Percentiles rank a stretch among this genome's conserved stretches.
Conservation (phyloP, 2,797 vertebrate species). For the Gymnothorax reevesii region DNA sequence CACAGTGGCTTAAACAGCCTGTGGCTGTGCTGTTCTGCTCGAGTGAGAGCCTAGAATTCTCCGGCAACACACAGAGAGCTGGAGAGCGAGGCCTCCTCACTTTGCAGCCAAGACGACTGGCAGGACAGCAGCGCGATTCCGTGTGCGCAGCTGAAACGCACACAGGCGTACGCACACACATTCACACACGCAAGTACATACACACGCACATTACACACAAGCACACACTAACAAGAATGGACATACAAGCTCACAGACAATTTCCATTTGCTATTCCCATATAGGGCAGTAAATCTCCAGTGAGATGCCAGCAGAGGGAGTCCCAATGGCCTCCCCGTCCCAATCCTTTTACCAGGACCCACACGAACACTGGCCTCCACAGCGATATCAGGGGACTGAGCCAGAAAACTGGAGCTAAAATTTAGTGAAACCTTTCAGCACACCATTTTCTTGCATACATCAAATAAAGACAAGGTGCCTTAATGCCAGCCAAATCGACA, state of each 20-base stretch:
- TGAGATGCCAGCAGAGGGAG: slow-evolving; percentile 63
- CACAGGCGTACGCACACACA: slow-evolving; percentile 38
- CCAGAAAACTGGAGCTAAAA: neutral
- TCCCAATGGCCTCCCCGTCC: slow-evolving; percentile 61
- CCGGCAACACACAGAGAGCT: slow-evolving; percentile 30
- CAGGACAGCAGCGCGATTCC: slow-evolving; percentile 21
- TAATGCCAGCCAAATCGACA: neutral
- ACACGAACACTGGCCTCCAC: slow-evolving; percentile 3
- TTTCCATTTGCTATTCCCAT: slow-evolving; percentile 58
- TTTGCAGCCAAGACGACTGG: slow-evolving; percentile 28
- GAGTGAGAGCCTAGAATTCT: slow-evolving; percentile 50
- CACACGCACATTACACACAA: slow-evolving; percentile 26
- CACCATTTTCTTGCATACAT: neutral
- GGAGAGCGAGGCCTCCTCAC: slow-evolving; percentile 32
- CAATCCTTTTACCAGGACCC: slow-evolving; percentile 59
- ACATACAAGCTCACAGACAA: slow-evolving; percentile 39
- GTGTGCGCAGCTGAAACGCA: slow-evolving; percentile 51
- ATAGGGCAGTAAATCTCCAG: slow-evolving; percentile 71
- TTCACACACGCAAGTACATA: slow-evolving; percentile 46
- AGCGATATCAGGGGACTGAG: neutral
- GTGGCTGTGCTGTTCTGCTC: slow-evolving; percentile 43
- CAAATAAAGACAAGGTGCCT: neutral
- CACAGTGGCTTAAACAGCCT: slow-evolving; percentile 17
- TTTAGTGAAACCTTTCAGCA: neutral
- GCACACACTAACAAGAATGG: slow-evolving; percentile 41